phyloP scores from a whole-genome alignment of 2,888 invertebrate genomes.

The Lagria hirta region DNA sequence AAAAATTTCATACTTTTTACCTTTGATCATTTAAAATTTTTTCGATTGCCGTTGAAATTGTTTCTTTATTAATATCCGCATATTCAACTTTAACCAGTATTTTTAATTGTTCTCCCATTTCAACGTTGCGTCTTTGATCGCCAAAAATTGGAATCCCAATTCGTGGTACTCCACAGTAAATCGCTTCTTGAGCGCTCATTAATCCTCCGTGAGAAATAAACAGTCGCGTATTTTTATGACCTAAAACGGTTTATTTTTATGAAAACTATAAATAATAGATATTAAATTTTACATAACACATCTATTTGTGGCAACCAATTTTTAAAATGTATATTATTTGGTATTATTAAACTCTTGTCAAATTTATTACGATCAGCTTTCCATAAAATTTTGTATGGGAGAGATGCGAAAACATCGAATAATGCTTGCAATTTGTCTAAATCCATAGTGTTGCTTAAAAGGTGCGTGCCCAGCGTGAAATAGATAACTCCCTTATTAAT shows the following conservation, averaged over 20 bases:
- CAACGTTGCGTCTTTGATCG: slow-evolving; percentile 57
- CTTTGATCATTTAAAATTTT: slow-evolving; percentile 22
- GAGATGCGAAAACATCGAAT: slow-evolving; percentile 56
- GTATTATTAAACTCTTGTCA: slow-evolving; percentile 51
- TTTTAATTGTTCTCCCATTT: slow-evolving; percentile 57
- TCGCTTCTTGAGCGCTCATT: slow-evolving; percentile 56
- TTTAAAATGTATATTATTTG: slow-evolving; percentile 58
- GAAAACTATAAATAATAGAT: no score
- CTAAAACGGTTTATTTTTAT: slow-evolving; percentile 7
- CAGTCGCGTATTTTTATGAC: slow-evolving; percentile 48
- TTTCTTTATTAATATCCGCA: slow-evolving; percentile 39
- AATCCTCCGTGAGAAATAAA: slow-evolving; percentile 60
- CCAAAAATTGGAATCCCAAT: slow-evolving; percentile 50
- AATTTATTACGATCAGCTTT: slow-evolving; percentile 58
- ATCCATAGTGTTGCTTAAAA: slow-evolving; percentile 59
- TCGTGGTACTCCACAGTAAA: slow-evolving; percentile 52
- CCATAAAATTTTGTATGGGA: slow-evolving; percentile 60
- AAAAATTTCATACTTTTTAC: no score
- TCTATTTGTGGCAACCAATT: slow-evolving; percentile 61
- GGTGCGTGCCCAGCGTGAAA: slow-evolving; percentile 63
- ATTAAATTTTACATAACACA: slow-evolving; percentile 59
- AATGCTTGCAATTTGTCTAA: slow-evolving; percentile 54
- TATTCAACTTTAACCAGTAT: slow-evolving; percentile 52
- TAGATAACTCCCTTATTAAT: slow-evolving; percentile 54
- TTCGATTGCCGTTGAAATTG: slow-evolving; percentile 35